Evolutionary conservation across 2,888 invertebrate genomes (phyloP), one percentile per base, ranked within the genome.

Genomic region (Agrotis puta): DNA sequence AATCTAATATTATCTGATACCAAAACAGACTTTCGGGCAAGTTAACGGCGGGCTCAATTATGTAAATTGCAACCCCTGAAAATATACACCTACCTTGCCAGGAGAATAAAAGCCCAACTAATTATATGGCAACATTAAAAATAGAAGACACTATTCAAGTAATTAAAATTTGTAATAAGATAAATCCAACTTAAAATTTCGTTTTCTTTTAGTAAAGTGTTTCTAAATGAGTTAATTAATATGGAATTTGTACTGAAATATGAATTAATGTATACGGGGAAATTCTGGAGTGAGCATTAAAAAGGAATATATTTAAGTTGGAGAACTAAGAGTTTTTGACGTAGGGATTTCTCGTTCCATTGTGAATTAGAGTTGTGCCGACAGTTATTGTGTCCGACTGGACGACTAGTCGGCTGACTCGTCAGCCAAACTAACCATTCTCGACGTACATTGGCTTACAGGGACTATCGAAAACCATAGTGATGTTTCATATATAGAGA

Each of bases 11-110:
- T 62, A 66, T 53, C 68, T 47, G 48, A 54, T 77, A 66, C 62
- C 61, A 77, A 71, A 61, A 56, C 56, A 57, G 56, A 63, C 65
- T 51, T 71, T 64, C 74, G 68, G 61, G 61, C 45, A 70, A 67
- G 56, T 71, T 70, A 63, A 50, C 54, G 79, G 74, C 69, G 57
- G 20, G 56, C 67, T 68, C 81, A 86, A 85, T 88, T 88, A 88
- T 88, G 85, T 74, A 86, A 88, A 89, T 89, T 83, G 78, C 67
- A 69, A 79, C 78, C 75, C 73, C 70, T 64, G 63, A 72, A 82
- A 76, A 83, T 79, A 56, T 79, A 84, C 81, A 83, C 85, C 81
- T 74, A 76, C 58, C n/a, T 79, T 80, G 45, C 64, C 53, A 54
- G 54, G 50, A 59, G 43, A 67, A 63, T 54, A 56, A 70, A 61